Evolutionary conservation across 2,113 vertebrate species (phyloP), one percentile per base, ranked within the genome.

Genomic region (Laticauda laticaudata): DNA sequence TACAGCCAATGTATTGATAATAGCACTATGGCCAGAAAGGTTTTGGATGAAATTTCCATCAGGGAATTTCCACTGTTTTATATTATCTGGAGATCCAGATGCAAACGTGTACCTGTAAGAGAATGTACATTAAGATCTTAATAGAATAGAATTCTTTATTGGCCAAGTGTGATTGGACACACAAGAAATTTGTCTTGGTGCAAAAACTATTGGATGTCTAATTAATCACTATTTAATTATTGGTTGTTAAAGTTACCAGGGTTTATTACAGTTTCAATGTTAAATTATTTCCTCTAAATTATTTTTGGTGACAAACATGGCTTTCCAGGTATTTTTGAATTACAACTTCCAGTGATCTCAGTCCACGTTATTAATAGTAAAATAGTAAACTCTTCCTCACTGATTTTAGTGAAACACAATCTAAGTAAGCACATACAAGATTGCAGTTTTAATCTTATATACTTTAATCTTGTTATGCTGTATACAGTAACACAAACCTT

Each of bases 31-130:
- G 89, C 99, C 99, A 1, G 99, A 99, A 48, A 99, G 98, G 95
- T 99, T 99, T 97, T 99, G 99, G 97, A 99, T 99, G 95, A 99
- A 99, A 94, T 97, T 99, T 96, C 99, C 99, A 93, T 99, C 99
- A 23, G 99, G 99, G 96, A 99, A 99, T 97, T 98, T 99, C 99
- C 99, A 99, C 95, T 99, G 99, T 45, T 99, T 99, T 97, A 99
- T 99, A 97, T 99, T 99, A 97, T 99, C 99, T 48, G 99, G 99
- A 95, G 99, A 99, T 91, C 99, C 99, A 93, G 99, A 99, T 2
- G 99, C 99, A 97, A 99, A 99, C 0, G 99, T 99, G 93, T 99
- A 99, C 97, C 99, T 99, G 96, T 69, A 96, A 96, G 90, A 95
- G 97, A 92, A 96, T 89, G 5, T 26, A 20, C 61, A 18, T 88